Percentiles rank a stretch among this genome's conserved stretches.
Conservation (phyloP, 1,140 invertebrate genomes). For the Microplitis mediator region DNA sequence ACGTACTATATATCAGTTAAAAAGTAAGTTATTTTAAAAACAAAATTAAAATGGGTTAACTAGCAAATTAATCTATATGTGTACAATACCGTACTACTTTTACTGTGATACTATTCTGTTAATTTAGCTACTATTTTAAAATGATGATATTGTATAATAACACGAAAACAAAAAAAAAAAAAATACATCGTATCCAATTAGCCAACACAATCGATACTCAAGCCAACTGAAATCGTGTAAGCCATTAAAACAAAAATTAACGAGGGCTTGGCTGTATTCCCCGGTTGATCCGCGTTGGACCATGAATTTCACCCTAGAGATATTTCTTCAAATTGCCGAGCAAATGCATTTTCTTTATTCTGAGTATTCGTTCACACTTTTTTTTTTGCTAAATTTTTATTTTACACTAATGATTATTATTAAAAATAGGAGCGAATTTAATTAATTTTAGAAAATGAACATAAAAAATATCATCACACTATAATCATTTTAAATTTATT, state of each 20-base stretch:
- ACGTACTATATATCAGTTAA: too few species aligned
- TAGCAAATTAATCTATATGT: too few species aligned
- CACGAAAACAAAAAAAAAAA: neutral
- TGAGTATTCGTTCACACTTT: neutral
- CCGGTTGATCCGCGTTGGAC: neutral
- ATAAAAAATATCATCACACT: too few species aligned
- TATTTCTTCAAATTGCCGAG: neutral
- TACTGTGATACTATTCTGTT: neutral
- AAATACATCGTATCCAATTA: conserved; percentile 7
- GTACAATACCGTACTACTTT: neutral
- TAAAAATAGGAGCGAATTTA: too few species aligned
- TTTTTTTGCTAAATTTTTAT: too few species aligned
- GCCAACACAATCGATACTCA: conserved; percentile 20
- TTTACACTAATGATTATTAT: too few species aligned
- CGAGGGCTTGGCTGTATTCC: neutral
- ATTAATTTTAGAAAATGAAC: too few species aligned
- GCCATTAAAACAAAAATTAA: conserved; percentile 18
- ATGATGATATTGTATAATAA: conserved; percentile 5
- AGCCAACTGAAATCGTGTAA: conserved; percentile 1
- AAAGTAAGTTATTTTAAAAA: too few species aligned
- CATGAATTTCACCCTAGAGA: neutral
- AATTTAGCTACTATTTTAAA: too few species aligned
- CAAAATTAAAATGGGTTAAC: too few species aligned
- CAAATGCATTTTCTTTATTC: neutral
- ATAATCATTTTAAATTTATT: too few species aligned